Evolutionary conservation across 35 echinoderm and acorn worm genomes (phyloP).

Genomic region (Ophiothrix spiculata): DNA sequence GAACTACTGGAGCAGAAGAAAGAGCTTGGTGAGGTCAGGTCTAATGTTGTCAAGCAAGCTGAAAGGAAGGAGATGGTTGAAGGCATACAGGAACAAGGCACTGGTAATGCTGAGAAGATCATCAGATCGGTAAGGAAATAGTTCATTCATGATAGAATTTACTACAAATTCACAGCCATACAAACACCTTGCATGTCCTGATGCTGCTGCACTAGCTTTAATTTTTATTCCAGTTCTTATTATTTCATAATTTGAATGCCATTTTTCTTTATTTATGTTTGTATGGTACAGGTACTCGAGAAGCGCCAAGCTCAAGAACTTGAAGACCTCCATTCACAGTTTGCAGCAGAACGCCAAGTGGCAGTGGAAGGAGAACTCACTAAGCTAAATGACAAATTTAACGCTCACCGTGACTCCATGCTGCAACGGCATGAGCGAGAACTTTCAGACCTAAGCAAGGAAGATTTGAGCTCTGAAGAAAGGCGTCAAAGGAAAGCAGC

Average conservation of each 20-base stretch:
- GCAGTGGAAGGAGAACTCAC: conserved; percentile 78
- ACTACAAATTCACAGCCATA: no score
- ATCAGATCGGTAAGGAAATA: conserved; percentile 67
- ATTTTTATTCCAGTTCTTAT: no score
- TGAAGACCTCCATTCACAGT: conserved; percentile 72
- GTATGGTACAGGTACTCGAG: conserved; percentile 92
- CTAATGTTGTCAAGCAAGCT: conserved; percentile 70
- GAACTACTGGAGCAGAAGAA: conserved; percentile 91
- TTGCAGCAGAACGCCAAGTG: conserved; percentile 83
- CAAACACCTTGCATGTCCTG: no score
- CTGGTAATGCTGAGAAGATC: conserved; percentile 70
- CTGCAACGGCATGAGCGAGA: conserved; percentile 75
- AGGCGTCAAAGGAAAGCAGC: conserved; percentile 69
- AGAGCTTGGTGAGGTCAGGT: conserved; percentile 76
- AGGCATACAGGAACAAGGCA: conserved; percentile 67
- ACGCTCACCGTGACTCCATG: conserved; percentile 69
- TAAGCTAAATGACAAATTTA: conserved; percentile 84
- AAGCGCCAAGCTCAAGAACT: conserved; percentile 89
- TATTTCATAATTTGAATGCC: neutral
- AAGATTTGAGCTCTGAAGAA: conserved; percentile 62
- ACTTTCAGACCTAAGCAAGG: conserved; percentile 77
- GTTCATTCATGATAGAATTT: no score
- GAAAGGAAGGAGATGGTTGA: conserved; percentile 84
- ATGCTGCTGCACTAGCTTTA: no score
- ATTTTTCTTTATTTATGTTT: no score